Evolutionary conservation across 2,797 vertebrate species (phyloP).

Genomic region (Hirundo rustica): DNA sequence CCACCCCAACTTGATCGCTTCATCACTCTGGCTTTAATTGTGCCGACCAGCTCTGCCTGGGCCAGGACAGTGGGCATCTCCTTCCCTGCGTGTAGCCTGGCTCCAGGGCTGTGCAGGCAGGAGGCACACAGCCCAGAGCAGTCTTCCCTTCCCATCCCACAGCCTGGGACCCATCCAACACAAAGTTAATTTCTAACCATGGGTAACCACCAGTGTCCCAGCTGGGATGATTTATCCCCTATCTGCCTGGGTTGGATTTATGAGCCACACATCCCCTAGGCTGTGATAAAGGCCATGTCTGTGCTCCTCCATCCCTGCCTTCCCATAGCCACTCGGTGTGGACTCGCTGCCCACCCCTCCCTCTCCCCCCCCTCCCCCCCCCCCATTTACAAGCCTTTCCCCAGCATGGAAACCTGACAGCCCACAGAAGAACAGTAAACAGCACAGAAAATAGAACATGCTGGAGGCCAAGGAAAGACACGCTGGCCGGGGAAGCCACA

Average conservation of each 20-base stretch:
- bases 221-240: constrained; percentile 80
- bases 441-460: constrained; percentile 70
- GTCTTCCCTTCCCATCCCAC: constrained; percentile 75
- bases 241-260: constrained; percentile 77
- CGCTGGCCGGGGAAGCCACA: constrained; percentile 40
- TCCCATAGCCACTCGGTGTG: neutral
- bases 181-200: constrained; percentile 82
- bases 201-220: constrained; percentile 78
- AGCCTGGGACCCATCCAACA: constrained; percentile 79
- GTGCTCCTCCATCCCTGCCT: constrained; percentile 65
- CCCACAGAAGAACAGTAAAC: constrained; percentile 84
- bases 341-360: neutral
- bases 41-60: neutral
- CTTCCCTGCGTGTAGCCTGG: neutral
- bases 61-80: constrained; percentile 40
- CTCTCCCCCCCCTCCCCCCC: neutral
- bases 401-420: constrained; percentile 78
- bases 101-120: neutral
- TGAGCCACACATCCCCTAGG: constrained; percentile 72
- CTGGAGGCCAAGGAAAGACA: constrained; percentile 58
- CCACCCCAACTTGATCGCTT: neutral
- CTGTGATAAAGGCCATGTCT: constrained; percentile 77
- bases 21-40: neutral
- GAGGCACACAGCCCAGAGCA: constrained; percentile 41
- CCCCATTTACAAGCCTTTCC: constrained; percentile 70